A percentile compares a stretch with the other conserved stretches of the same genome.
phyloP scores from a whole-genome alignment of 2,888 invertebrate species.

The Platycheirus rosarum region DNA sequence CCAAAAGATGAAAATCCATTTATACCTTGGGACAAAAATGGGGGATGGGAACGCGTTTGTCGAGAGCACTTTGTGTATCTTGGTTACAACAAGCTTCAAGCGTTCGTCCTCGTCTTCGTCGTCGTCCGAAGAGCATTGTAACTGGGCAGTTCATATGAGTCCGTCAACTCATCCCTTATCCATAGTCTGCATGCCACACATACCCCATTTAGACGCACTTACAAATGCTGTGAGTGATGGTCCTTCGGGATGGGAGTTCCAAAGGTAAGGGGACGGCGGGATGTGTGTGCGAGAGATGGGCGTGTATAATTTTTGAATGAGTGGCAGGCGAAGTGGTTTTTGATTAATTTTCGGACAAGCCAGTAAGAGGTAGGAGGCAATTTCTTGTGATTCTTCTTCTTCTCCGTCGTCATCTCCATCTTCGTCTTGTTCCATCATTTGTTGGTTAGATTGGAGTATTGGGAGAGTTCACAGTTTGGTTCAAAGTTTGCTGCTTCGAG shows the following conservation, averaged over 20 bases:
- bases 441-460: slow-evolving; percentile 25
- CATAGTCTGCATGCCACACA: slow-evolving; percentile 18
- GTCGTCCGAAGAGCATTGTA: slow-evolving; percentile 41
- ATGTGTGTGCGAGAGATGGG: slow-evolving; percentile 75
- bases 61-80: slow-evolving; percentile 73
- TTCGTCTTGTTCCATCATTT: slow-evolving; percentile 32
- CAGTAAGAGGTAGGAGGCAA: slow-evolving; percentile 72
- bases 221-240: slow-evolving; percentile 70
- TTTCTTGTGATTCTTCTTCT: slow-evolving; percentile 61
- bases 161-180: slow-evolving; percentile 44
- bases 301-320: slow-evolving; percentile 76
- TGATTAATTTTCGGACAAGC: slow-evolving; percentile 76
- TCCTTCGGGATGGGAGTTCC: slow-evolving; percentile 65
- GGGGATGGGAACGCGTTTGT: slow-evolving; percentile 71
- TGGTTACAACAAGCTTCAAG: slow-evolving; percentile 69
- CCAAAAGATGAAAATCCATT: slow-evolving; percentile 72
- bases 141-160: slow-evolving; percentile 60
- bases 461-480: slow-evolving; percentile 47
- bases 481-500: slow-evolving; percentile 60
- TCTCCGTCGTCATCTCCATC: slow-evolving; percentile 21
- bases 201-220: slow-evolving; percentile 48
- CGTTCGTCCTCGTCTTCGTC: slow-evolving; percentile 49
- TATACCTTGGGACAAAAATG: slow-evolving; percentile 45
- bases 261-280: slow-evolving; percentile 57
- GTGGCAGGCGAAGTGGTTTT: slow-evolving; percentile 77